Conservation (phyloP, 1,140 invertebrate genomes). For the Apis mellifera region DNA sequence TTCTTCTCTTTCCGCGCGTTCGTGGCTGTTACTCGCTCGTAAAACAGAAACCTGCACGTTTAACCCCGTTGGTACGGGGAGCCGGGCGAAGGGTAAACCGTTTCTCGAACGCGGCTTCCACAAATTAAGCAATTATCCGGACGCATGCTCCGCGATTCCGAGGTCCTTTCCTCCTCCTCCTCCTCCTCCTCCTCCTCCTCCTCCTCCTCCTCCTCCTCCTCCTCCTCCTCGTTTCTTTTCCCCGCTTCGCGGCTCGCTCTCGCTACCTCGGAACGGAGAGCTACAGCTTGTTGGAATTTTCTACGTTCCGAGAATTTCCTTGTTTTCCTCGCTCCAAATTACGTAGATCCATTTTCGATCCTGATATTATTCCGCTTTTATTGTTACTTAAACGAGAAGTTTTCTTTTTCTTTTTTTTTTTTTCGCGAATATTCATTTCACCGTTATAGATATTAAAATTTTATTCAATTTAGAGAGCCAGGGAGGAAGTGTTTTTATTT, state of each 20-base stretch:
- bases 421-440: too few species aligned
- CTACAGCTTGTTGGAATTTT: not conserved
- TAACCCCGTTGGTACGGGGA: constrained; percentile 7
- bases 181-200: too few species aligned
- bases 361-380: too few species aligned
- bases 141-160: constrained; percentile 66
- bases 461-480: too few species aligned
- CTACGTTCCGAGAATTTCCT: not conserved
- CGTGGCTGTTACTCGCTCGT: constrained; percentile 48
- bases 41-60: constrained; percentile 59
- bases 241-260: not conserved
- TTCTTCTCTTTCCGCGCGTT: not conserved
- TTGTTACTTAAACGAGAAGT: too few species aligned
- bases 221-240: too few species aligned
- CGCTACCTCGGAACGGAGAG: not conserved
- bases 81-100: constrained; percentile 27
- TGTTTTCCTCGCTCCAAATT: too few species aligned
- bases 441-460: too few species aligned
- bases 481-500: too few species aligned
- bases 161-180: constrained; percentile 36
- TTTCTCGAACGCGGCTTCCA: constrained; percentile 62
- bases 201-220: too few species aligned
- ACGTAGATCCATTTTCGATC: too few species aligned
- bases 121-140: constrained; percentile 81
- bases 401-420: too few species aligned